Evolutionary conservation across 2,888 invertebrate genomes (phyloP).

Genomic region (Ypsolopha scabrella): DNA sequence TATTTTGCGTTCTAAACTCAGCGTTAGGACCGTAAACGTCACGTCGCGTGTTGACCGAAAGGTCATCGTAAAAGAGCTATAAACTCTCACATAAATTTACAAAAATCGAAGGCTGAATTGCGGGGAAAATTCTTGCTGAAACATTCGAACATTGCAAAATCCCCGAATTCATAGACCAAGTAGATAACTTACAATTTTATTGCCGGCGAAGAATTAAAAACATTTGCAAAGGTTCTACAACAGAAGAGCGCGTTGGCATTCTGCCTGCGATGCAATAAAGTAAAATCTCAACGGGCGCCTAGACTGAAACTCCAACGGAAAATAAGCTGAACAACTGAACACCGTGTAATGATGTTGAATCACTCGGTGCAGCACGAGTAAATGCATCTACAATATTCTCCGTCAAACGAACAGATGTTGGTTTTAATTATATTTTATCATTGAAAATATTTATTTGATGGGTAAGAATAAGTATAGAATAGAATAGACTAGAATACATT

Average conservation of each 20-base stretch:
- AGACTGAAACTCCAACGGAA: constrained; percentile 19
- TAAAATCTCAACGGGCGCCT: constrained; percentile 38
- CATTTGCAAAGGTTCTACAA: too few relatives aligned
- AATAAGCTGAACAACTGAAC: constrained; percentile 23
- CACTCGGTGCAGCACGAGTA: background rate
- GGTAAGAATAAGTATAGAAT: too few relatives aligned
- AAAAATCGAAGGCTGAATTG: constrained; percentile 32
- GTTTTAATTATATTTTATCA: too few relatives aligned
- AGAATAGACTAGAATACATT: too few relatives aligned
- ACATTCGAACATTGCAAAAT: background rate
- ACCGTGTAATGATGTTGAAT: constrained; percentile 25
- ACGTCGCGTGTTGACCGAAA: constrained; percentile 58
- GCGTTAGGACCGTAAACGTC: constrained; percentile 47
- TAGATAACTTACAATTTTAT: too few relatives aligned
- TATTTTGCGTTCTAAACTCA: constrained; percentile 41
- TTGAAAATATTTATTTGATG: too few relatives aligned
- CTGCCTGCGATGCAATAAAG: constrained; percentile 44
- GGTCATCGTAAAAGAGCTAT: constrained; percentile 58
- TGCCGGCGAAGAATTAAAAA: too few relatives aligned
- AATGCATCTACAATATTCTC: too few relatives aligned
- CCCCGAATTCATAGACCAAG: too few relatives aligned
- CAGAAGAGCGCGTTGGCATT: constrained; percentile 27
- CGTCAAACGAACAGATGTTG: too few relatives aligned
- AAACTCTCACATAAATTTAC: constrained; percentile 53
- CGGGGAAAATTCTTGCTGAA: constrained; percentile 1